Conservation (phyloP, 2,113 vertebrate genomes). For the Piprites chloris region DNA sequence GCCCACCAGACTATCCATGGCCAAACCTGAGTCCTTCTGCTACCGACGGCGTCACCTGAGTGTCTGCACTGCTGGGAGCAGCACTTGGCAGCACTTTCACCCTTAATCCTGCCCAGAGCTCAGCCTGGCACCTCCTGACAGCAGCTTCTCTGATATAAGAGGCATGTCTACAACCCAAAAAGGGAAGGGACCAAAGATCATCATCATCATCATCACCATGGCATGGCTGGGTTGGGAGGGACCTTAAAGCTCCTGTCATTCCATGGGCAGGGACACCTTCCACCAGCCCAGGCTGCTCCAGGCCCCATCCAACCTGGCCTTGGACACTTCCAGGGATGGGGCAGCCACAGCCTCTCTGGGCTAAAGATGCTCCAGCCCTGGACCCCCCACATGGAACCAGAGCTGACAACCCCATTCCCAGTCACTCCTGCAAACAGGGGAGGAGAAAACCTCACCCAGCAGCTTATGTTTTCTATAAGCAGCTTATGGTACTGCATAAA, state of each 20-base stretch:
- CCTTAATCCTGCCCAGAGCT: not conserved
- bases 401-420: not conserved
- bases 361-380: not conserved
- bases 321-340: not conserved
- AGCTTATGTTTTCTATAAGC: slow-evolving; percentile 30
- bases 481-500: not conserved
- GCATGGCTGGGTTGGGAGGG: not conserved
- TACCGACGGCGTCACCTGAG: rapidly evolving
- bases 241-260: not conserved
- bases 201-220: not conserved
- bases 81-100: not conserved
- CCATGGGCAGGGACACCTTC: not conserved
- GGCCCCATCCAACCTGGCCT: rapidly evolving
- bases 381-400: rapidly evolving
- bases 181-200: not conserved
- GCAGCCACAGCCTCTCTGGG: not conserved
- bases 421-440: not conserved
- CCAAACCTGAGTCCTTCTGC: not conserved
- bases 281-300: not conserved
- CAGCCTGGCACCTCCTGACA: not conserved
- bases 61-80: no score
- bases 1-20: rapidly evolving
- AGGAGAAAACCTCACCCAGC: not conserved
- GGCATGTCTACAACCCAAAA: not conserved
- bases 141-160: rapidly evolving